Conservation (phyloP, 2,888 invertebrate genomes). For the Mamestra brassicae region DNA sequence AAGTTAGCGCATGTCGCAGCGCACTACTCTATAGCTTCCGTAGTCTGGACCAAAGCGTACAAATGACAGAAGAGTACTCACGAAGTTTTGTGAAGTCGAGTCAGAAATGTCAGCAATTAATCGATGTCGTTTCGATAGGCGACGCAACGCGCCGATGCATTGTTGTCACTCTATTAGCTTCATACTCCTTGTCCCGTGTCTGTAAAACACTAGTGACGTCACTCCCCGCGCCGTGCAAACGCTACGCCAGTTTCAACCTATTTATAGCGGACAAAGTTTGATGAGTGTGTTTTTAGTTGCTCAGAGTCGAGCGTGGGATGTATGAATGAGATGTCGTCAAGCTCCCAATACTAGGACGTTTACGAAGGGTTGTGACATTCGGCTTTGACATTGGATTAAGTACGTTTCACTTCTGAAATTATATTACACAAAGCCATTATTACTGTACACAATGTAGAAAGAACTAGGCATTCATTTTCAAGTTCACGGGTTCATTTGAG, state of each 20-base stretch:
- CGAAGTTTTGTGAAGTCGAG: not conserved
- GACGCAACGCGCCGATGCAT: not conserved
- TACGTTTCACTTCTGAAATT: slow-evolving; percentile 31
- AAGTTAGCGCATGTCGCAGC: slow-evolving; percentile 50
- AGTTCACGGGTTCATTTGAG: slow-evolving; percentile 48
- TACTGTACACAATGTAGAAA: slow-evolving; percentile 23
- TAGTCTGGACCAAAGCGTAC: slow-evolving; percentile 33
- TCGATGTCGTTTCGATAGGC: not conserved
- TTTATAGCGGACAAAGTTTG: slow-evolving; percentile 57
- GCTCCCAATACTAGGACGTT: slow-evolving; percentile 7
- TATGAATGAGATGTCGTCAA: slow-evolving; percentile 50
- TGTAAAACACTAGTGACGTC: slow-evolving; percentile 37
- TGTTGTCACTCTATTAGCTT: slow-evolving; percentile 14
- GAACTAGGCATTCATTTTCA: slow-evolving; percentile 42
- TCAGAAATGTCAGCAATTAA: not conserved
- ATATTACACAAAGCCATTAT: slow-evolving; percentile 25
- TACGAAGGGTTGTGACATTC: slow-evolving; percentile 4
- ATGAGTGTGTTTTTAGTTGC: slow-evolving; percentile 56
- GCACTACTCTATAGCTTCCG: slow-evolving; percentile 35
- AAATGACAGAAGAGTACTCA: not conserved
- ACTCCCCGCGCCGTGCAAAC: slow-evolving; percentile 27
- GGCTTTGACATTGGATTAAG: slow-evolving; percentile 45
- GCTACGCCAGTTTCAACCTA: slow-evolving; percentile 37
- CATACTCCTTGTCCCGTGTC: slow-evolving; percentile 25
- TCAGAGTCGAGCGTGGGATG: slow-evolving; percentile 41